phyloP scores from a whole-genome alignment of 1,140 invertebrate species.

The Ooceraea biroi region DNA sequence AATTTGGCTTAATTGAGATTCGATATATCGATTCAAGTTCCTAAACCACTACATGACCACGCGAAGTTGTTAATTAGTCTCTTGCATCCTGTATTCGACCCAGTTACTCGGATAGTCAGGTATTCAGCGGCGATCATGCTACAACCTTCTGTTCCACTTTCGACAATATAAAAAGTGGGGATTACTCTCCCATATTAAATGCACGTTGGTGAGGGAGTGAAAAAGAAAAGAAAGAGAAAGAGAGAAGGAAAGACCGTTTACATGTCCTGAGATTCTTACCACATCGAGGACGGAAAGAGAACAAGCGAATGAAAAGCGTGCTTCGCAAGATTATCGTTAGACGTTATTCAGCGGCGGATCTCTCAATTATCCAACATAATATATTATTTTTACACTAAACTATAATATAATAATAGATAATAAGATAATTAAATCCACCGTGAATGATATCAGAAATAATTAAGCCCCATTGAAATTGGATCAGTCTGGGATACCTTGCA shows the following conservation, averaged over 20 bases:
- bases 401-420: too few species aligned
- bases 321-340: conserved; percentile 44
- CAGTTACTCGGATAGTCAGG: conserved; percentile 33
- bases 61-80: conserved; percentile 32
- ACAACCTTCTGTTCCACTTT: conserved; percentile 38
- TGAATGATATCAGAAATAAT: too few species aligned
- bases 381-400: too few species aligned
- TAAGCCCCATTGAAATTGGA: too few species aligned
- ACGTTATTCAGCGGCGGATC: not conserved
- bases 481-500: not conserved
- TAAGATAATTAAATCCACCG: too few species aligned
- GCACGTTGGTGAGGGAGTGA: not conserved
- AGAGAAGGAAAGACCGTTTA: not conserved
- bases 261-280: conserved; percentile 20
- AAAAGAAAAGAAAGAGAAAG: not conserved
- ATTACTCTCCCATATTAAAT: conserved; percentile 38
- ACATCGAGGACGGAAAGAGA: conserved; percentile 26
- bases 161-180: conserved; percentile 33
- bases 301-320: conserved; percentile 12
- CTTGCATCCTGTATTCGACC: not conserved
- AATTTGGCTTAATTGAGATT: conserved; percentile 15
- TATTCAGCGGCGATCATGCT: conserved; percentile 5
- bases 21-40: conserved; percentile 44
- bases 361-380: too few species aligned
- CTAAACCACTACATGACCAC: conserved; percentile 14